A percentile compares a stretch with the other conserved stretches of the same genome.
phyloP scores from a whole-genome alignment of 2,888 invertebrate species.

The Amitus sp. region DNA sequence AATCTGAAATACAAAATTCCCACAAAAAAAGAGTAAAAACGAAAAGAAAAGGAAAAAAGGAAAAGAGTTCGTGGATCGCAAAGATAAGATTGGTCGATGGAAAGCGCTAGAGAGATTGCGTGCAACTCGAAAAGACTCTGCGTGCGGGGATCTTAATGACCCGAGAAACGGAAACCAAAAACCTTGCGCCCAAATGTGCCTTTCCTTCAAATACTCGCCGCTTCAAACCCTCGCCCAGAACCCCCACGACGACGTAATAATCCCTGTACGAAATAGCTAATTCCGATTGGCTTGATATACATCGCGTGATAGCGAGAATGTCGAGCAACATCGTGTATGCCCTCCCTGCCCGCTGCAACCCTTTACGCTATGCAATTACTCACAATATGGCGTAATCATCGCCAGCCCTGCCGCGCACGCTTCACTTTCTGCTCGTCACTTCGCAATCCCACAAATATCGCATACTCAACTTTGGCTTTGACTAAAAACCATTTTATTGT shows the following conservation, averaged over 20 bases:
- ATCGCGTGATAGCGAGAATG: constrained; percentile 4
- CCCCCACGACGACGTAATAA: not conserved
- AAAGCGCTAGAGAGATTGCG: not conserved
- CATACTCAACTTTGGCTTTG: too few species aligned
- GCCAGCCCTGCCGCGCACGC: not conserved
- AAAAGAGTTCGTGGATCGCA: not conserved
- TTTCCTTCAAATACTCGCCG: not conserved
- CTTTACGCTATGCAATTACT: constrained; percentile 5
- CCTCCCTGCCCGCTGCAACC: not conserved
- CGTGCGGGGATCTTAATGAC: constrained; percentile 5
- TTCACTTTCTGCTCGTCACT: constrained; percentile 1
- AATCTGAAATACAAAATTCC: too few species aligned
- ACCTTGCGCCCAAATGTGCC: constrained; percentile 3
- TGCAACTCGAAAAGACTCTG: not conserved
- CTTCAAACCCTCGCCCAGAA: not conserved
- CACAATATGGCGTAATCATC: constrained; percentile 3
- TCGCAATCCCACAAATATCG: not conserved
- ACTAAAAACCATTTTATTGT: too few species aligned
- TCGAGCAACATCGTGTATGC: not conserved
- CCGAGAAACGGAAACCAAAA: not conserved
- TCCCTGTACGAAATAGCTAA: constrained; percentile 3
- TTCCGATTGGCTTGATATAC: constrained; percentile 5
- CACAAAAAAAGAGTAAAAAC: too few species aligned
- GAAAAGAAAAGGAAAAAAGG: too few species aligned
- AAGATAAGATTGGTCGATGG: constrained; percentile 5